Base-by-base conservation (phyloP, 2,113 vertebrate species). In the Elephas maximus region DNA sequence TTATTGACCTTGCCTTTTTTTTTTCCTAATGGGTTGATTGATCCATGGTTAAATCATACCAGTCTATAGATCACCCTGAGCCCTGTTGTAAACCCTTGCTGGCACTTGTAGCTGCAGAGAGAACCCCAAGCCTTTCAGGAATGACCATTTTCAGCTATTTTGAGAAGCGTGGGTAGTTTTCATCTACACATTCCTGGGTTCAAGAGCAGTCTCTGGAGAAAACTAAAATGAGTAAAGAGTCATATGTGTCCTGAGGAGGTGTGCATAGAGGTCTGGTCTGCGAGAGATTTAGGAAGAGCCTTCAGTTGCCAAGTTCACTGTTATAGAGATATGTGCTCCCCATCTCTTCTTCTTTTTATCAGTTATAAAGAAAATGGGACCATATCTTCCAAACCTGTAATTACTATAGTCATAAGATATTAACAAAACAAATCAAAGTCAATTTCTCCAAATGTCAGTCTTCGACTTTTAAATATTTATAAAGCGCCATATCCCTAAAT, bases 381-480 rank as follows among this genome's bases (percentile, higher is more conserved):
- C 33, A 57, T 63, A 65, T 97, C 96, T 97, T 97, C 80, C 74
- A 95, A 97, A 96, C 88, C 87, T 97, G 92, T 97, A 98, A 96
- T 90, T 95, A 98, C 90, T 23, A 91, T 81, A 98, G 93, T 81
- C 97, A 97, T 91, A 96, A n/a, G 62, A 97, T 97, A 98, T 98
- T 98, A 98, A 97, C 97, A 98, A 98, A 98, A 95, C 97, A 98
- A 98, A 98, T 99, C 93, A 98, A 98, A 98, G 96, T 5, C 97
- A 95, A 98, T 98, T 98, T 98, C 98, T 98, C 96, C 84, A 91
- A 92, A 97, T 0, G 95, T 98, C 98, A 98, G 76, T 98, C 95
- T 98, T 94, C 5, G 88, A 97, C 98, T 97, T 98, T 93, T 98
- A 98, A 98, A 98, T 98, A 98, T 99, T 98, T 98, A 99, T 97